Evolutionary conservation across 2,797 vertebrate species (phyloP).

Genomic region (Aldrovandia affinis): DNA sequence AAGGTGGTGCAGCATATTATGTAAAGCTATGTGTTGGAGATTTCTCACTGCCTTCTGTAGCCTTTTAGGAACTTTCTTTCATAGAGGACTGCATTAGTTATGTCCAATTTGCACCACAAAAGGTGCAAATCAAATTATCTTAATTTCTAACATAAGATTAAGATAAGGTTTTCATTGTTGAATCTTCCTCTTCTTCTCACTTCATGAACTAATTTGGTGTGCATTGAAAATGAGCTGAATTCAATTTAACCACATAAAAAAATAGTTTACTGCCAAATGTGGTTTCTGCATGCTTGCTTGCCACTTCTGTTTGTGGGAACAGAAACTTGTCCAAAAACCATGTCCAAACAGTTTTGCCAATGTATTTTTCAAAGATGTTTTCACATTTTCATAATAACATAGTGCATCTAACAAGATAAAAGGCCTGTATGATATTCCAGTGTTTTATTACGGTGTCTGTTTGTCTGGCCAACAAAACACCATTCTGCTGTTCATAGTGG

Average conservation of each 20-base stretch:
- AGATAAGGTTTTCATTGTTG: no score
- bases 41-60: no score
- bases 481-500: neutral
- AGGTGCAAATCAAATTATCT: neutral
- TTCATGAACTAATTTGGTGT: no score
- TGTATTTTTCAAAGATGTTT: neutral
- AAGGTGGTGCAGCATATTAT: neutral
- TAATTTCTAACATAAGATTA: neutral
- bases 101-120: neutral
- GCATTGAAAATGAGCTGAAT: neutral
- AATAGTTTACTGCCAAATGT: slow-evolving; percentile 7
- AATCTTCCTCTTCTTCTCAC: no score
- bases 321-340: slow-evolving; percentile 17
- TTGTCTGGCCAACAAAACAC: neutral
- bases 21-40: neutral
- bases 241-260: neutral
- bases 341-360: neutral
- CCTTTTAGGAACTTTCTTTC: neutral
- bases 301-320: neutral
- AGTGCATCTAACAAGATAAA: neutral
- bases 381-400: neutral
- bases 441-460: neutral
- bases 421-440: neutral
- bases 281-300: neutral
- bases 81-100: neutral